Conservation (phyloP, 2,888 invertebrate species). For the Zaprionus bogoriensis region DNA sequence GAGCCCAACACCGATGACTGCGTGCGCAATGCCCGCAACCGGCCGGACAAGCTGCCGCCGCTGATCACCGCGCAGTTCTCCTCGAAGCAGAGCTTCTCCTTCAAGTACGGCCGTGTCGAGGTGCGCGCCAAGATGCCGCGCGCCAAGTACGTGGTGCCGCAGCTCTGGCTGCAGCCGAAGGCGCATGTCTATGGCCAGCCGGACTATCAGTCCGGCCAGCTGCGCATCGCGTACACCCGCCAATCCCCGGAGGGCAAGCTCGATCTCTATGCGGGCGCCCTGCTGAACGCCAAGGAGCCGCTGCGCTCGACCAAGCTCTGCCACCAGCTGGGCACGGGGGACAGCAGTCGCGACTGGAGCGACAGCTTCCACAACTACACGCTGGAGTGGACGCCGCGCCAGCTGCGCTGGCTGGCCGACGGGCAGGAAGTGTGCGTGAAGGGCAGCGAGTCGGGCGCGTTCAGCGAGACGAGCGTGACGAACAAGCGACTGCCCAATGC, state of each 20-base stretch:
- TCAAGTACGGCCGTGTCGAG: constrained; percentile 88
- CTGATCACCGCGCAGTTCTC: constrained; percentile 86
- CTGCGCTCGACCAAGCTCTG: constrained; percentile 74
- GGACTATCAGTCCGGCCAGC: constrained; percentile 86
- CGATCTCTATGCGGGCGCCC: constrained; percentile 70
- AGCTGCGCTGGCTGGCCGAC: constrained; percentile 83
- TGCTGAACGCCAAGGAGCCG: constrained; percentile 70
- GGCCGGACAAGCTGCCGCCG: constrained; percentile 86
- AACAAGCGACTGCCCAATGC: constrained; percentile 80
- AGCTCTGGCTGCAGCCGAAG: constrained; percentile 87
- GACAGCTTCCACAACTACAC: constrained; percentile 87
- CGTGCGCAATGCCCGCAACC: constrained; percentile 43
- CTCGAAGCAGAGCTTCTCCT: constrained; percentile 86
- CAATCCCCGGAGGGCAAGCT: constrained; percentile 80
- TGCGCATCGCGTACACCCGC: constrained; percentile 87
- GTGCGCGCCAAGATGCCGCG: constrained; percentile 88
- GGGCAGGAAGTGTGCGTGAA: constrained; percentile 84
- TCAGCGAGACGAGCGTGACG: constrained; percentile 60
- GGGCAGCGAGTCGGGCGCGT: constrained; percentile 56
- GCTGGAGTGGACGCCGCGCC: constrained; percentile 85
- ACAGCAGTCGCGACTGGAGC: constrained; percentile 73
- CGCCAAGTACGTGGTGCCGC: constrained; percentile 90
- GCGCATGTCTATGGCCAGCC: constrained; percentile 85
- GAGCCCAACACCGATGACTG: constrained; percentile 67
- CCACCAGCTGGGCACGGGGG: constrained; percentile 30